Percentiles rank a stretch among this genome's conserved stretches.
phyloP scores from a whole-genome alignment of 2,888 invertebrate species.

The Chymomyza procnemis region DNA sequence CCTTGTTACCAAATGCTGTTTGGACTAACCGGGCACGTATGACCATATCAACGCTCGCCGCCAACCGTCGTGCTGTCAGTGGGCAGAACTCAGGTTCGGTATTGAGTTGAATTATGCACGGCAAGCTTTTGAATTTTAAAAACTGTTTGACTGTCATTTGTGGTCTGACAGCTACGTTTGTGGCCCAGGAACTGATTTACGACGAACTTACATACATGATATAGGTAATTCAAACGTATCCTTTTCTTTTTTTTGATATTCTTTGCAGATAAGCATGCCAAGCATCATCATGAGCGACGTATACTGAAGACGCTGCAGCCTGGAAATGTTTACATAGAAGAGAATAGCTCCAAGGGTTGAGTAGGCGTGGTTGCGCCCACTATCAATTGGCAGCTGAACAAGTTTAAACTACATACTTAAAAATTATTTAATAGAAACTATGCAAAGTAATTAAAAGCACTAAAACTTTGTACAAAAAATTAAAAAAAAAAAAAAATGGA shows the following conservation, averaged over 20 bases:
- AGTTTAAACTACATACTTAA: conserved; percentile 6
- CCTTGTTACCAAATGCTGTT: neutral
- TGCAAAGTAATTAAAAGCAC: conserved; percentile 32
- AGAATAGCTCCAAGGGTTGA: conserved; percentile 74
- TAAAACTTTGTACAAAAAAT: conserved; percentile 14
- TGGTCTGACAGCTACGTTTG: conserved; percentile 50
- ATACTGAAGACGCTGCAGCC: conserved; percentile 74
- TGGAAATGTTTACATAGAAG: conserved; percentile 78
- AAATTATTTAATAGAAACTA: conserved; percentile 6
- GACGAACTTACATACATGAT: neutral
- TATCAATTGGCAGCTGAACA: conserved; percentile 34
- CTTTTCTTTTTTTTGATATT: conserved; percentile 48
- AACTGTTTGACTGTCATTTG: conserved; percentile 36
- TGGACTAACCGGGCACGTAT: neutral
- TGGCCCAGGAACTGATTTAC: conserved; percentile 28
- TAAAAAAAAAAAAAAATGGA: neutral
- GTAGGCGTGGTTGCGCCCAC: neutral
- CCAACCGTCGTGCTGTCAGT: neutral
- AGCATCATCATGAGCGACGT: conserved; percentile 71
- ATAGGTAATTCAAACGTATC: neutral
- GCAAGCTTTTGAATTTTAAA: neutral
- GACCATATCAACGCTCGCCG: too few species aligned
- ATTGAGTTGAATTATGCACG: neutral
- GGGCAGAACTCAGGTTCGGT: too few species aligned
- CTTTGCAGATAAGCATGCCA: conserved; percentile 65